Base-by-base conservation (phyloP, 2,888 invertebrate genomes). In the Spodoptera picta region DNA sequence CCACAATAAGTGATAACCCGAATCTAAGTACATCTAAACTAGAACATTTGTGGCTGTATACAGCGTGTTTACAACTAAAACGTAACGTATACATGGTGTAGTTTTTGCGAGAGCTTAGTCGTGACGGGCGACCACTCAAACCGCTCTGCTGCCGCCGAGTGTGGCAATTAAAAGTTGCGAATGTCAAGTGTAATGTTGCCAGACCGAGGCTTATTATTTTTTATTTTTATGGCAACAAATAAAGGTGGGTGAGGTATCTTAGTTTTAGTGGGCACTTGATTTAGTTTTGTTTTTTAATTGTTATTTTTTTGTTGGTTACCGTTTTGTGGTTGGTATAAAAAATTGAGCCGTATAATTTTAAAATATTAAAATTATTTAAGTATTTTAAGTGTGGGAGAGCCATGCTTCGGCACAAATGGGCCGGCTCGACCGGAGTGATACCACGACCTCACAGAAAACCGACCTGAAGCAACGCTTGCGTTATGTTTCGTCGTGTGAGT, bases 91-190 rank as follows among this genome's bases (percentile, higher is more conserved):
- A 82, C 79, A 78, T 77, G 75, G 83, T 73, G 84, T 87, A 89
- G 89, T 87, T 88, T 88, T 88, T 86, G 86, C 81, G 82, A 83
- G 84, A 81, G 86, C 81, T 81, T 83, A 84, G 85, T 82, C 87
- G 87, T 71, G 73, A 75, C 75, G 70, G 83, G 81, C 80, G 84
- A 84, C 89, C 92, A 88, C 91, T 88, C 83, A 84, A 83, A 87
- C 90, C 92, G 86, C 91, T 83, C 76, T 84, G 88, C 88, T 81
- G 85, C 83, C 83, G 85, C 88, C 83, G 88, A 92, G 93, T 89
- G 90, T 86, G 87, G 93, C 94, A 94, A 94, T 94, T 94, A 94
- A 93, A 94, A 94, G 91, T 93, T 93, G 91, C 92, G 90, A 93
- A 93, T 93, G 94, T 93, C 93, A 92, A 93, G 92, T 86, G 87